Evolutionary conservation across 1,140 invertebrate species (phyloP).

Genomic region (Heliothis subflexa): DNA sequence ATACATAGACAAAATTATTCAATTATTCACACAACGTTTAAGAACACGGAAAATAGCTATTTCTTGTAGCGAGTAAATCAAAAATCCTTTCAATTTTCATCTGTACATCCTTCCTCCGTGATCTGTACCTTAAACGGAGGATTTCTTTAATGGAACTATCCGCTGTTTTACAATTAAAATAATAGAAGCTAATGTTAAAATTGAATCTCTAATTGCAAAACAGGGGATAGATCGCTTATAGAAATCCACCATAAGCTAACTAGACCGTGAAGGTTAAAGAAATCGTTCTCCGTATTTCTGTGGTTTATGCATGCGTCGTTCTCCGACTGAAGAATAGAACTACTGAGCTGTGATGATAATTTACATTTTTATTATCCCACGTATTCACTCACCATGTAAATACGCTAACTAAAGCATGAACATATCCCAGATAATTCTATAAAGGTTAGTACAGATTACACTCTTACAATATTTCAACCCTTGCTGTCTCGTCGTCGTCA

Average conservation of each 20-base stretch:
- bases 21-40: too few relatives aligned
- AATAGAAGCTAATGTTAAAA: too few relatives aligned
- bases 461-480: background rate
- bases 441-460: background rate
- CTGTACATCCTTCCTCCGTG: too few relatives aligned
- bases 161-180: too few relatives aligned
- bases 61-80: too few relatives aligned
- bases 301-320: slow-evolving; percentile 13
- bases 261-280: slow-evolving; percentile 12
- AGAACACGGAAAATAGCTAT: too few relatives aligned
- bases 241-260: background rate
- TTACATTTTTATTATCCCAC: slow-evolving; percentile 28
- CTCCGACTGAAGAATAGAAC: slow-evolving; percentile 1
- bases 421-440: background rate
- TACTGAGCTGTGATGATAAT: slow-evolving; percentile 25
- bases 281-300: background rate
- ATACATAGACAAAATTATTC: too few relatives aligned
- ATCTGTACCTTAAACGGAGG: too few relatives aligned
- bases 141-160: too few relatives aligned
- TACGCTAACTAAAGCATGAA: background rate
- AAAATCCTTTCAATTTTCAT: too few relatives aligned
- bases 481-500: background rate
- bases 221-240: too few relatives aligned
- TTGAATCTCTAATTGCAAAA: too few relatives aligned
- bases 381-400: slow-evolving; percentile 5